A percentile compares a stretch with the other conserved stretches of the same genome.
These are phyloP conservation scores for Staurois parvus DNA, from an alignment of 2,797 vertebrate genomes.

Conservation along the genomic window DNA sequence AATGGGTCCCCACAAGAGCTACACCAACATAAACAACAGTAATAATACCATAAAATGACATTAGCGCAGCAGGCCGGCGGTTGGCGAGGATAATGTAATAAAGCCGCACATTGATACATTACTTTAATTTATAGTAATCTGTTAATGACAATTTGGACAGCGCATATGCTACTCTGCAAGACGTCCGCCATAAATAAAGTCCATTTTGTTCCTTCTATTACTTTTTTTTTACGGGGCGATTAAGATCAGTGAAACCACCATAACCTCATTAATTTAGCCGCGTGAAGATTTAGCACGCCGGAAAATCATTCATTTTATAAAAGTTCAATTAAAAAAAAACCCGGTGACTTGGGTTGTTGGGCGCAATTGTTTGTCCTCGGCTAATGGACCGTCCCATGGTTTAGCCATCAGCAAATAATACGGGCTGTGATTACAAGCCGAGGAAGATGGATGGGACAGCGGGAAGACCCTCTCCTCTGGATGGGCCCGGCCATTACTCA, in stretches of 20 bases:
- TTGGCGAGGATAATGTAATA: neutral
- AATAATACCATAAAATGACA: neutral
- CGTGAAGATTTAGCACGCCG: conserved; percentile 9
- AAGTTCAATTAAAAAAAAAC: neutral
- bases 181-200: neutral
- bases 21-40: neutral
- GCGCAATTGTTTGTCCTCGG: conserved; percentile 1
- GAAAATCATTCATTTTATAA: conserved; percentile 13
- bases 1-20: no score
- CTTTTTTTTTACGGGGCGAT: neutral
- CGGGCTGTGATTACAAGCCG: conserved; percentile 13
- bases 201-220: neutral
- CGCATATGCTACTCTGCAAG: neutral
- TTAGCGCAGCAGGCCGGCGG: neutral
- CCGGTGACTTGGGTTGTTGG: neutral
- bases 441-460: conserved; percentile 37
- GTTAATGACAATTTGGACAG: neutral
- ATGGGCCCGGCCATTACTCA: conserved; percentile 23
- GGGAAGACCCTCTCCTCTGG: neutral
- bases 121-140: neutral
- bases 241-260: neutral
- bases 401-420: conserved; percentile 39
- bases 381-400: conserved; percentile 22
- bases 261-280: conserved; percentile 7
- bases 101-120: neutral